These are phyloP conservation scores for Portevinia maculata DNA, from an alignment of 2,888 invertebrate genomes.

Conservation along the genomic window DNA sequence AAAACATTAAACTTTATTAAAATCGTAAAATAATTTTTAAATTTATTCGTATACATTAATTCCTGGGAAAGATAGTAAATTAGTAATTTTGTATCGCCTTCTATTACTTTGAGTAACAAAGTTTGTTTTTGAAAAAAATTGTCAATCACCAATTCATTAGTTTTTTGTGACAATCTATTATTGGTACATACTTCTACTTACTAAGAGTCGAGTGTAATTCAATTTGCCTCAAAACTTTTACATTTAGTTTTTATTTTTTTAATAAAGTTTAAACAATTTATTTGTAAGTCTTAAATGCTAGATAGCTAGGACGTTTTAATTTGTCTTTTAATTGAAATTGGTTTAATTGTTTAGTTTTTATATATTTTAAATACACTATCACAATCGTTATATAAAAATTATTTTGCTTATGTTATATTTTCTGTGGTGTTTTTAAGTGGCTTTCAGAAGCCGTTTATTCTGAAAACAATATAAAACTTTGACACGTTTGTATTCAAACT, in stretches of 20 bases:
- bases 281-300: slow-evolving; percentile 29
- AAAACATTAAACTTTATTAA: slow-evolving; percentile 42
- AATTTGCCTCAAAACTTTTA: slow-evolving; percentile 1
- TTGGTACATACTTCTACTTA: slow-evolving; percentile 9
- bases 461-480: not conserved
- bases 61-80: slow-evolving; percentile 27
- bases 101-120: slow-evolving; percentile 20
- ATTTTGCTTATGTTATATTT: slow-evolving; percentile 39
- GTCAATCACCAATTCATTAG: slow-evolving; percentile 7
- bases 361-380: slow-evolving; percentile 69
- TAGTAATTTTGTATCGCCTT: slow-evolving; percentile 2
- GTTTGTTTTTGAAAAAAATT: slow-evolving; percentile 4
- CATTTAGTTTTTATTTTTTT: not conserved
- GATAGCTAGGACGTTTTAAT: slow-evolving; percentile 55
- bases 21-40: slow-evolving; percentile 46
- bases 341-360: slow-evolving; percentile 37
- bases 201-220: not conserved
- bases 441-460: not conserved
- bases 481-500: slow-evolving; percentile 8
- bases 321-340: slow-evolving; percentile 57
- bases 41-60: slow-evolving; percentile 57
- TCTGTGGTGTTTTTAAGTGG: slow-evolving; percentile 6
- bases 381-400: slow-evolving; percentile 59
- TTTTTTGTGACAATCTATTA: slow-evolving; percentile 7
- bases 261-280: slow-evolving; percentile 13